Base-by-base conservation (phyloP, 1,140 invertebrate genomes). In the Megalopta genalis region DNA sequence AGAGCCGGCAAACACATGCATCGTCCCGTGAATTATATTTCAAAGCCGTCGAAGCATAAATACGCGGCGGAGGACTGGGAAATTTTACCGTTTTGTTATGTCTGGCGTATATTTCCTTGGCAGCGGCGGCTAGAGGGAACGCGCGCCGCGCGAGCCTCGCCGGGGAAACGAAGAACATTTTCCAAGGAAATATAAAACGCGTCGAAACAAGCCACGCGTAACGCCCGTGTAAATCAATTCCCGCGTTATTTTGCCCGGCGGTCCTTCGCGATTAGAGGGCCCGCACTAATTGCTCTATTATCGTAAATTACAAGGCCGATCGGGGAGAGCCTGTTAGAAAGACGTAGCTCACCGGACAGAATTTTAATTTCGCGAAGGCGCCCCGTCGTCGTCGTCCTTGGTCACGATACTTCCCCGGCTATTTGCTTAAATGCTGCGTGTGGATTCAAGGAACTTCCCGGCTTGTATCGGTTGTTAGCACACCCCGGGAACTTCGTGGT, bases 221-320 rank as follows among this genome's bases (percentile, higher is more conserved):
- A 65, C 37, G n/a, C 54, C 18, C 0, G 12, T 62, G 66, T 71
- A 77, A 77, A 77, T 77, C 59, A 71, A 63, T 77, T 63, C 23
- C 39, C 27, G 27, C 25, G 32, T 77, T 77, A 39, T 63, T 70
- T 70, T n/a, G 21, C 49, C 14, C 16, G 5, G 16, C 65, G 21
- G 39, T 63, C 21, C 37, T 5, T n/a, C 39, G 57, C 60, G 66
- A 70, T 70, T 70, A 77, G 42, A 70, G 27, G 57, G 42, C 42
- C 69, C n/a, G 18, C 49, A 25, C 27, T 77, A 77, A 77, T 71
- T 71, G 75, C 57, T 60, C 67, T 63, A 71, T 77, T 77, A 77
- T 64, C 68, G 76, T 72, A 72, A 72, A 72, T 78, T 54, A 72
- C 37, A 27, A 21, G 49, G 23, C 18, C 39, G 59, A 71, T 77